Evolutionary conservation across 2,797 vertebrate species (phyloP).

Genomic region (Rousettus madagascariensis): DNA sequence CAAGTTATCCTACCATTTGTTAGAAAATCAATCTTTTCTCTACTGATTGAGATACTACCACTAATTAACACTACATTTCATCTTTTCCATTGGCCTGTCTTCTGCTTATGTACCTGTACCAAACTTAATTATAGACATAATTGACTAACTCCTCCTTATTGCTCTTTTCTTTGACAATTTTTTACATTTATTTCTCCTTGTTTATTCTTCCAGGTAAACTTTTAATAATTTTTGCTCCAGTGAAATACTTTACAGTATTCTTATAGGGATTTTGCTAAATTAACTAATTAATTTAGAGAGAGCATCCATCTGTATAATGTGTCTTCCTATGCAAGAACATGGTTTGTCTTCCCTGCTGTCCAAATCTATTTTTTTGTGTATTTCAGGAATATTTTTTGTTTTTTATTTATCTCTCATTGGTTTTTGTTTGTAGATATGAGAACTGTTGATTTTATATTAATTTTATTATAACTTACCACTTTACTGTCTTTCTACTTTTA

Average conservation of each 20-base stretch:
- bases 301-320: neutral
- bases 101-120: neutral
- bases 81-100: neutral
- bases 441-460: neutral
- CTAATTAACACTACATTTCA: neutral
- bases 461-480: neutral
- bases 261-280: neutral
- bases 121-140: neutral
- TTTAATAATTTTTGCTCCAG: neutral
- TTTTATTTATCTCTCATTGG: neutral
- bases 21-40: neutral
- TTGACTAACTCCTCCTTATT: neutral
- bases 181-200: neutral
- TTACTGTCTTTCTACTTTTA: neutral
- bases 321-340: neutral
- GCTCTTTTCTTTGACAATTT: neutral
- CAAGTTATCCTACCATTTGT: neutral
- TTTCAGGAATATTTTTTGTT: neutral
- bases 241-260: neutral
- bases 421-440: neutral
- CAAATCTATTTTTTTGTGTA: neutral
- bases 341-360: neutral
- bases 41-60: neutral
- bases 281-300: neutral
- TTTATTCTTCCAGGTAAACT: neutral